Conservation (phyloP, 2,113 vertebrate genomes). For the Ibidorhyncha struthersii region DNA sequence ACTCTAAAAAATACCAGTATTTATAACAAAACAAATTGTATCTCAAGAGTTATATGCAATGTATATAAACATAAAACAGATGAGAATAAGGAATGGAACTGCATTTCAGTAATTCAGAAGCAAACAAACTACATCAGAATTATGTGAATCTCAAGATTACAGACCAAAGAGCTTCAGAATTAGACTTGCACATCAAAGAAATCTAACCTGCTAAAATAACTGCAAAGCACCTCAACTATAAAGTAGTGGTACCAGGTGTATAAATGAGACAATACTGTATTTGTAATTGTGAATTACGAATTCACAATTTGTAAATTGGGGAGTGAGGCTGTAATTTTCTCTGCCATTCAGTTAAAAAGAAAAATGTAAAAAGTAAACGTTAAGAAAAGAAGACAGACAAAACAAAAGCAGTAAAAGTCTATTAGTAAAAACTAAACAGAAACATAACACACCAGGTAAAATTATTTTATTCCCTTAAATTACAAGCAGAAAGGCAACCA, state of each 20-base stretch:
- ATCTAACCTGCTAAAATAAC: neutral
- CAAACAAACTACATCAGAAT: neutral
- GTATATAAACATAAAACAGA: neutral
- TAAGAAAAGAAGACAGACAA: neutral
- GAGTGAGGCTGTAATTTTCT: neutral
- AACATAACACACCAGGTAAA: neutral
- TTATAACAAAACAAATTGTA: neutral
- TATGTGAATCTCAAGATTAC: neutral
- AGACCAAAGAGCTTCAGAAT: neutral
- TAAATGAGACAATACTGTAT: neutral
- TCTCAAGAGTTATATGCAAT: neutral
- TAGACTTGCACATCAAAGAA: neutral
- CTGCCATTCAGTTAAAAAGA: neutral
- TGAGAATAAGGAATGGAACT: neutral
- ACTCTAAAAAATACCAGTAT: neutral
- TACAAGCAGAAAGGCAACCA: neutral
- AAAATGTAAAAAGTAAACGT: rapidly evolving
- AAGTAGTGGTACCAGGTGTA: neutral
- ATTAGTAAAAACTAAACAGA: neutral
- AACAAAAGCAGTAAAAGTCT: neutral
- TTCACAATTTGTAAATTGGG: too few species aligned
- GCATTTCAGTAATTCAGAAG: neutral
- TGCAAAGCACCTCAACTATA: neutral
- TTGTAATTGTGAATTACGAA: neutral
- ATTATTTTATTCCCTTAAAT: neutral